phyloP scores from a whole-genome alignment of 2,797 vertebrate genomes.

The Harpagifer antarcticus region DNA sequence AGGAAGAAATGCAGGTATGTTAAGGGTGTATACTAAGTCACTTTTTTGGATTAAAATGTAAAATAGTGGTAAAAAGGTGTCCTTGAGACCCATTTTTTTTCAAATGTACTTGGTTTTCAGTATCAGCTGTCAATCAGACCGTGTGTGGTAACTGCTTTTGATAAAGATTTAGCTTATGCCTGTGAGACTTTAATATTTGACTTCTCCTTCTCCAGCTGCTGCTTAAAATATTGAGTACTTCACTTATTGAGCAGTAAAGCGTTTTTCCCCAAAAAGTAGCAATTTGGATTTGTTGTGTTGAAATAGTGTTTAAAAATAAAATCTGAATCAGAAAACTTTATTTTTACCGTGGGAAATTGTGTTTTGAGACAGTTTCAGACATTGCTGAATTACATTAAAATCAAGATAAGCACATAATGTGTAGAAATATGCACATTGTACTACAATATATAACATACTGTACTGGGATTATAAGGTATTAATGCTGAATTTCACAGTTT shows the following conservation, averaged over 20 bases:
- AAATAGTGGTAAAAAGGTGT: not conserved
- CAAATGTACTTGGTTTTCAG: not conserved
- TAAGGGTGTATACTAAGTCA: not conserved
- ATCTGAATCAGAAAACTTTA: no score
- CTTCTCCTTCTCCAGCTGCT: not conserved
- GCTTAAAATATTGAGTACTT: not conserved
- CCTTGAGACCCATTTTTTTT: not conserved
- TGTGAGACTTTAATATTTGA: not conserved
- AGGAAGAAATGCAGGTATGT: conserved; percentile 6
- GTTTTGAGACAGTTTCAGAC: no score
- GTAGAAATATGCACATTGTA: no score
- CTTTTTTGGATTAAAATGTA: not conserved
- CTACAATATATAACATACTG: no score
- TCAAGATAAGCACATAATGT: no score
- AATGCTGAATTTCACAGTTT: no score
- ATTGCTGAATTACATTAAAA: no score
- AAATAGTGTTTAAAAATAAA: not conserved
- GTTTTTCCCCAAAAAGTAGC: no score
- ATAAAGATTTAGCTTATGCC: not conserved
- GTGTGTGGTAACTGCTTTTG: not conserved
- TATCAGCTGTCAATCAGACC: conserved; percentile 9
- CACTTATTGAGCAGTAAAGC: no score
- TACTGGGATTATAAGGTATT: no score
- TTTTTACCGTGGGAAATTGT: no score
- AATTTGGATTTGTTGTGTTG: not conserved